Base-by-base conservation (phyloP, 2,888 invertebrate genomes). In the Drosophila stalkeri region DNA sequence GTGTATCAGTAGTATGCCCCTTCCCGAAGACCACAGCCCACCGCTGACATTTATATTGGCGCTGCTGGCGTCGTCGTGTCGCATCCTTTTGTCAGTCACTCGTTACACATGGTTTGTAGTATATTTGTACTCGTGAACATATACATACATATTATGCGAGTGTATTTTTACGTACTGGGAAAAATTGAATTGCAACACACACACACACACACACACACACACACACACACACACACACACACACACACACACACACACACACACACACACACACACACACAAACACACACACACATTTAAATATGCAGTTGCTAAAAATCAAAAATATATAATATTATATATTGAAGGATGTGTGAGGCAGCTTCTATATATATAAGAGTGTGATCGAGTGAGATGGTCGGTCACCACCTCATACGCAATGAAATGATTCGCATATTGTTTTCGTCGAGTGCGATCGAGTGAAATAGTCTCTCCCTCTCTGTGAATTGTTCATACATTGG, bases 51-150 rank as follows among this genome's bases (percentile, higher is more conserved):
- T 70, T 64, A 44, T 72, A 65, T 71, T 63, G 49, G 77, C 41
- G 64, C 64, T 64, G 44, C n/a, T 72, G 75, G 82, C 80, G 80
- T 76, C 80, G 82, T 78, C 79, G 67, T 66, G 75, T 66, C 79
- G 79, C 79, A 78, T 81, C 75, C 70, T 79, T 79, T 74, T 67
- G 64, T 61, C 71, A 75, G 71, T 59, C 46, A 51, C 44, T 55
- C 47, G 70, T 47, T 49, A 72, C 55, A 66, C 56, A 77, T 79
- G 46, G 62, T n/a, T 72, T 77, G 41, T 61, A 35, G 44, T 67
- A 27, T 43, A 27, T 51, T 41, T 57, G 47, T 20, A 18, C 23
- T 7, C n/a, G 23, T 44, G 23, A 27, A 1, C 39, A n/a, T 8
- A 39, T 12, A 37, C 4, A 12, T 51, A 16, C 27, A 27, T 27